Evolutionary conservation across 2,888 invertebrate genomes (phyloP), one percentile per base, ranked within the genome.

Genomic region (Xestia ashworthii): DNA sequence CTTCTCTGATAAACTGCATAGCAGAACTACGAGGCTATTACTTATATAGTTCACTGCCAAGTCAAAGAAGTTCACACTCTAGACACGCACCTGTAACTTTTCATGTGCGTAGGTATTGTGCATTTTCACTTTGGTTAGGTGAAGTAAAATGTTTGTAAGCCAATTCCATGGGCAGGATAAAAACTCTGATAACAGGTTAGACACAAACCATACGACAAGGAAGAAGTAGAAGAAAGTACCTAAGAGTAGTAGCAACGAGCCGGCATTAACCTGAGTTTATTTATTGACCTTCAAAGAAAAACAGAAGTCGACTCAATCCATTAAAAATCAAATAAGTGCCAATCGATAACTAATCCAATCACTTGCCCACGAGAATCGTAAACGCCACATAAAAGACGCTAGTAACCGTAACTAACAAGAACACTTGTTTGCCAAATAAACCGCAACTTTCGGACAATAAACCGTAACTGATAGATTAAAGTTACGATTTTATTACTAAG

Each of bases 361-460:
- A 84, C 81, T 83, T 67, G 55, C 68, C 44, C 67, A 38, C 22
- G 76, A 72, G 71, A 65, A 76, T 79, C 83, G 82, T 89, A 89
- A 88, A 90, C 80, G 71, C 58, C 44, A 71, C 77, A 85, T 88
- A 84, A 89, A 89, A 84, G 38, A 32, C 38, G 64, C n/a, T 64
- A 74, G 83, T 85, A 78, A 87, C 88, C 78, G 75, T 64, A 80
- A 82, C 71, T 81, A 77, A 84, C 80, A 83, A 71, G 67, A 83
- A 85, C 88, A 88, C 88, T 90, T 90, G 91, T 91, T 88, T 87
- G 83, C 41, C 74, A 83, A 86, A 90, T 92, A 92, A 91, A 91
- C 80, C 87, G 83, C 78, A 84, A 83, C 83, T 87, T 87, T 82
- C 80, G 64, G 79, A 78, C 80, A 86, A 86, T 91, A 90, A 90